phyloP scores from a whole-genome alignment of 2,888 invertebrate genomes.

The Epistrophe grossulariae region DNA sequence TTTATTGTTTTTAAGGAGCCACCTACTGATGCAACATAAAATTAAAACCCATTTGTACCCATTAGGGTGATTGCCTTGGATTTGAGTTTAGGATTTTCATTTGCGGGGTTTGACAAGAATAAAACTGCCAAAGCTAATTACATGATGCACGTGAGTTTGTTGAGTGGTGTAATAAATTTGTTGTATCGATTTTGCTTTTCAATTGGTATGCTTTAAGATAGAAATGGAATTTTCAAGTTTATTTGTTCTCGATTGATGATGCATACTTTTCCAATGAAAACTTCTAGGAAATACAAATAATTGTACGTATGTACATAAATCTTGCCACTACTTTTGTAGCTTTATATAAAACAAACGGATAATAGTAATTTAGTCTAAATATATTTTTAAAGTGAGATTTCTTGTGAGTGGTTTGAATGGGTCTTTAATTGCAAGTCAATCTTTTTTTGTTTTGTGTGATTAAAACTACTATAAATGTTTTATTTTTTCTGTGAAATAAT shows the following conservation, averaged over 20 bases:
- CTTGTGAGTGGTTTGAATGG: too few relatives aligned
- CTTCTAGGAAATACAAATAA: too few relatives aligned
- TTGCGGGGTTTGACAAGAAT: not conserved
- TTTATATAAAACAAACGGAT: too few relatives aligned
- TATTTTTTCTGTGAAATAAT: too few relatives aligned
- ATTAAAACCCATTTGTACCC: conserved; percentile 15
- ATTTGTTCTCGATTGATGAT: not conserved
- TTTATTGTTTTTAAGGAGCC: conserved; percentile 25
- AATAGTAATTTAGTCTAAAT: too few relatives aligned
- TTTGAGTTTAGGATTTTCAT: not conserved
- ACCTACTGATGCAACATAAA: conserved; percentile 15
- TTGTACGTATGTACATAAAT: too few relatives aligned
- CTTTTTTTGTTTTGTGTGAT: too few relatives aligned
- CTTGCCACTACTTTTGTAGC: too few relatives aligned
- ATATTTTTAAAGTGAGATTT: too few relatives aligned
- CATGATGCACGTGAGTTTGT: conserved; percentile 1
- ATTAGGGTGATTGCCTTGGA: conserved; percentile 54
- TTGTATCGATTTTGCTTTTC: not conserved
- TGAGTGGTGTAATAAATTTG: not conserved
- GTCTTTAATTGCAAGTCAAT: too few relatives aligned
- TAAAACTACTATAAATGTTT: too few relatives aligned
- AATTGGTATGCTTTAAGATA: not conserved
- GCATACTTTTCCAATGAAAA: not conserved
- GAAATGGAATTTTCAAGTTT: not conserved
- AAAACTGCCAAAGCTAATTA: not conserved